A percentile compares a stretch with the other conserved stretches of the same genome.
These are phyloP conservation scores for Myiothlypis coronata DNA, from an alignment of 2,797 vertebrate genomes.

Conservation along the genomic window DNA sequence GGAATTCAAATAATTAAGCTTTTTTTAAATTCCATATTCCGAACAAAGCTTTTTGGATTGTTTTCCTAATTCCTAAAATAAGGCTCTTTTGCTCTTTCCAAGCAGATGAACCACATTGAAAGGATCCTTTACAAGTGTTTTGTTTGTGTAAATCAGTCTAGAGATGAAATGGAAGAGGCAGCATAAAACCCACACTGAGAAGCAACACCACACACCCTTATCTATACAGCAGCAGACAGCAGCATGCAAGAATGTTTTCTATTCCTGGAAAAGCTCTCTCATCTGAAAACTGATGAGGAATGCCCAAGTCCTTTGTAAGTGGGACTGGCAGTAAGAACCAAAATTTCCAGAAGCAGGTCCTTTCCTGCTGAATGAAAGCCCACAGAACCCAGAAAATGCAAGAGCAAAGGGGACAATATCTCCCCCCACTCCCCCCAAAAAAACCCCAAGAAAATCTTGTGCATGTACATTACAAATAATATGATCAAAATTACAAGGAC, in stretches of 20 bases:
- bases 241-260: neutral
- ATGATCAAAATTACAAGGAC: neutral
- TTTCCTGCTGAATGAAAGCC: neutral
- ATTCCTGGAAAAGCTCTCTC: neutral
- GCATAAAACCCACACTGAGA: neutral
- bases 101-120: neutral
- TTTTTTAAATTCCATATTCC: neutral
- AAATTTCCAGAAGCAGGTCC: neutral
- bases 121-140: neutral
- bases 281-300: neutral
- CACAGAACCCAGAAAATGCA: neutral
- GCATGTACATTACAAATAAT: neutral
- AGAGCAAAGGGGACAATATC: neutral
- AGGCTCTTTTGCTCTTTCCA: neutral
- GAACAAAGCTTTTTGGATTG: neutral
- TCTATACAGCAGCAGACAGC: neutral
- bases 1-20: neutral
- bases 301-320: neutral
- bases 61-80: neutral
- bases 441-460: rapidly evolving
- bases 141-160: neutral
- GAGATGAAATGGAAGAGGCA: neutral
- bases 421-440: too few relatives aligned
- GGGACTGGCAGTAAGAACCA: neutral
- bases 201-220: neutral